Conservation (phyloP, 2,797 vertebrate genomes). For the Phaenicophaeus curvirostris region DNA sequence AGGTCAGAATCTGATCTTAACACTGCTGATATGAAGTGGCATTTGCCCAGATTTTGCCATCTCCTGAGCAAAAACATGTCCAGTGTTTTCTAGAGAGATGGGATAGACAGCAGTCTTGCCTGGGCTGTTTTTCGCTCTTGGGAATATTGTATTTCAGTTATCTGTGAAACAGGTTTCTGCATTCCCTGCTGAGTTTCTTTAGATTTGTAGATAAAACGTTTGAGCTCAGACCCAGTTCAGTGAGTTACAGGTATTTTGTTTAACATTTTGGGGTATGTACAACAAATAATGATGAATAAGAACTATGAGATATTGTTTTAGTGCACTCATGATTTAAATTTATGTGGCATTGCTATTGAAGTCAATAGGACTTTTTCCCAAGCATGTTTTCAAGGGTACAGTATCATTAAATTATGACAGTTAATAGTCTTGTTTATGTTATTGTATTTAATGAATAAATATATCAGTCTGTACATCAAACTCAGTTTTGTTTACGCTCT, state of each 20-base stretch:
- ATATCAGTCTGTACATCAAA: conserved; percentile 69
- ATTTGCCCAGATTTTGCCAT: conserved; percentile 47
- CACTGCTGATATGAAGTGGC: conserved; percentile 31
- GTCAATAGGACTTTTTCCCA: conserved; percentile 38
- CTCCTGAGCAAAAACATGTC: conserved; percentile 47
- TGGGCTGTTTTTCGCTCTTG: not conserved
- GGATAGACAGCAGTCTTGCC: not conserved
- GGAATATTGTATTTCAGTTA: not conserved
- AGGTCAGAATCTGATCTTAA: conserved; percentile 42
- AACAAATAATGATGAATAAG: not conserved
- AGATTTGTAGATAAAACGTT: not conserved
- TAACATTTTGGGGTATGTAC: not conserved
- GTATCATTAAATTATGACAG: conserved; percentile 65
- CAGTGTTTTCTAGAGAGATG: conserved; percentile 20
- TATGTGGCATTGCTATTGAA: conserved; percentile 40
- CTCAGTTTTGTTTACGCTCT: conserved; percentile 67
- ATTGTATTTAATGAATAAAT: conserved; percentile 73
- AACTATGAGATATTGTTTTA: not conserved
- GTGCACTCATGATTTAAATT: conserved; percentile 27
- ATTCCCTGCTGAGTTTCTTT: not conserved
- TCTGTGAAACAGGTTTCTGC: conserved; percentile 34
- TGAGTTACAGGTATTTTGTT: not conserved
- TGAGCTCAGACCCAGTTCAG: not conserved
- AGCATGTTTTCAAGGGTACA: conserved; percentile 32
- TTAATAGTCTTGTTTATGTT: conserved; percentile 71